Evolutionary conservation across 1,140 invertebrate genomes (phyloP).

Genomic region (Aphelenchoides avenae): DNA sequence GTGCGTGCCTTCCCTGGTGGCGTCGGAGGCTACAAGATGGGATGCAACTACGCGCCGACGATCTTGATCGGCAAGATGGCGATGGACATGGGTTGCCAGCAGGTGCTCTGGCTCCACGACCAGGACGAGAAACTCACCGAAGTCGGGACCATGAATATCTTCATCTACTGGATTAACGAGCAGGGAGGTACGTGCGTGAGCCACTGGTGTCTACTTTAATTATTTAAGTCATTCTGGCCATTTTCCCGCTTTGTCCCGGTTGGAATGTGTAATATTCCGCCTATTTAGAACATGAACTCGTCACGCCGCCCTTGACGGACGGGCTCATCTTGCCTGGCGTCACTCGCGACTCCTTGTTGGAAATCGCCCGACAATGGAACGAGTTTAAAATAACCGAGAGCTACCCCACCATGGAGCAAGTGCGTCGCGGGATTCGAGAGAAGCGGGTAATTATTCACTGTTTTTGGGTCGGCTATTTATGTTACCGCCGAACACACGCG

Average conservation of each 20-base stretch:
- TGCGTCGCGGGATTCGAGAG: conserved; percentile 71
- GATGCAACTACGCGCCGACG: conserved; percentile 71
- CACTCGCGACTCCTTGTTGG: conserved; percentile 78
- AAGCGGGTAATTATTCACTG: conserved; percentile 85
- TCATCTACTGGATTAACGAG: conserved; percentile 80
- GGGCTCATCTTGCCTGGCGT: conserved; percentile 83
- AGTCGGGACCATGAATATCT: conserved; percentile 98
- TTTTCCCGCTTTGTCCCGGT: conserved; percentile 1
- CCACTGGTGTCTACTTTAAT: conserved; percentile 8
- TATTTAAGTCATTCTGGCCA: not conserved
- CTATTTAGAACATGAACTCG: conserved; percentile 76
- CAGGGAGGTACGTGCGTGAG: conserved; percentile 72
- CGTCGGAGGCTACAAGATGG: conserved; percentile 87
- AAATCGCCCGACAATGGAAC: conserved; percentile 73
- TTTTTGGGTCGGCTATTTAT: conserved; percentile 52
- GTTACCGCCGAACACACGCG: too few species aligned
- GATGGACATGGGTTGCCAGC: conserved; percentile 75
- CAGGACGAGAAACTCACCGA: conserved; percentile 89
- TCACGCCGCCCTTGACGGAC: conserved; percentile 78
- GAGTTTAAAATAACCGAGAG: conserved; percentile 80
- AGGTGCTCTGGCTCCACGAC: conserved; percentile 94
- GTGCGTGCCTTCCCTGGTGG: conserved; percentile 91
- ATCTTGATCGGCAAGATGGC: conserved; percentile 70
- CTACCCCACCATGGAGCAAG: conserved; percentile 77
- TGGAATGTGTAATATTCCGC: conserved; percentile 11